phyloP scores from a whole-genome alignment of 1,140 invertebrate species.

The Pogonomyrmex barbatus region DNA sequence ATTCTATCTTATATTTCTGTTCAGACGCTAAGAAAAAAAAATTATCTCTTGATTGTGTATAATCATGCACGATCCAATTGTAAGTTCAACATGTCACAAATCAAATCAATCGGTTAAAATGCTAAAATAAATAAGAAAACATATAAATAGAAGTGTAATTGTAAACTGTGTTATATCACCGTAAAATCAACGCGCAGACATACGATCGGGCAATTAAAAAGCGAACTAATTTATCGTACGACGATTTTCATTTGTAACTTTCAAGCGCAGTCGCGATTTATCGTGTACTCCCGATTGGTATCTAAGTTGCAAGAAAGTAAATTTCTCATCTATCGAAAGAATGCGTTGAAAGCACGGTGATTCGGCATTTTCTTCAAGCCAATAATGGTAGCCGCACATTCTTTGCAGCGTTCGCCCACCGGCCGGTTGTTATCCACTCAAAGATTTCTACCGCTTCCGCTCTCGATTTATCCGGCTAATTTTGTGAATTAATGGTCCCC shows the following conservation, averaged over 20 bases:
- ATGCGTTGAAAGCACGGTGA: slow-evolving; percentile 58
- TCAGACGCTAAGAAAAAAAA: neutral
- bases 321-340: slow-evolving; percentile 59
- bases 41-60: neutral
- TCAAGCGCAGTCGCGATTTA: slow-evolving; percentile 47
- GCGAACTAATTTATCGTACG: slow-evolving; percentile 28
- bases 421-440: slow-evolving; percentile 51
- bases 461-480: slow-evolving; percentile 75
- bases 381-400: slow-evolving; percentile 61
- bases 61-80: slow-evolving; percentile 1
- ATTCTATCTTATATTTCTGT: neutral
- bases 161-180: neutral
- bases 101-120: neutral
- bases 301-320: slow-evolving; percentile 56
- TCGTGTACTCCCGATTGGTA: slow-evolving; percentile 32
- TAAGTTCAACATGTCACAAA: neutral
- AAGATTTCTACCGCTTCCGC: slow-evolving; percentile 41
- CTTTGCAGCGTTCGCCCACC: slow-evolving; percentile 48
- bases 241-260: slow-evolving; percentile 55
- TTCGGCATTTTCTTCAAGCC: slow-evolving; percentile 55
- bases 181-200: slow-evolving; percentile 6
- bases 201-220: slow-evolving; percentile 2
- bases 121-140: neutral
- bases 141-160: slow-evolving; percentile 2
- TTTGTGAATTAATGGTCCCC: slow-evolving; percentile 72